Percentiles rank a stretch among this genome's conserved stretches.
phyloP scores from a whole-genome alignment of 2,113 vertebrate genomes.

The Plecturocebus donacophilus region DNA sequence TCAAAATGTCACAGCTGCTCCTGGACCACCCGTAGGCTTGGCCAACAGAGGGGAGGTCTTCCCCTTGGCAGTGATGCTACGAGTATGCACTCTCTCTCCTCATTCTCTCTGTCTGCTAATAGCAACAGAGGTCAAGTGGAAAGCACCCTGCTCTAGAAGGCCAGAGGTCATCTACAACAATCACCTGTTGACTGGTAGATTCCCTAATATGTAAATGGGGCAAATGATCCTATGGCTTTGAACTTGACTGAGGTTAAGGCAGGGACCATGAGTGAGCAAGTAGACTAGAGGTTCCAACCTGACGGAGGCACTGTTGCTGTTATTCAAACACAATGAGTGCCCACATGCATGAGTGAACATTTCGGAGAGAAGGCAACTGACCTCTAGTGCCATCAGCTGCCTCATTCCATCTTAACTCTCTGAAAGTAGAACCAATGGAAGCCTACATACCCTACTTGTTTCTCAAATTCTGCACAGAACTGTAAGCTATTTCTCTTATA shows the following conservation, averaged over 20 bases:
- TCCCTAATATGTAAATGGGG: not conserved
- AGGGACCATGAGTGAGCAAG: not conserved
- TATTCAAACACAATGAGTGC: not conserved
- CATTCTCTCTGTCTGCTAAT: not conserved
- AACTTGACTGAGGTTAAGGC: not conserved
- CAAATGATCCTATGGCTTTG: not conserved
- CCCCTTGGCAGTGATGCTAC: not conserved
- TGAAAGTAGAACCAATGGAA: constrained; percentile 16
- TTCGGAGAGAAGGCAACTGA: not conserved
- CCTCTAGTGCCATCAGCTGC: not conserved
- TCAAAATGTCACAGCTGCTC: not conserved
- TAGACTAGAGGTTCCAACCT: not conserved
- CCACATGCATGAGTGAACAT: not conserved
- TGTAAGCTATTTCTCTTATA: not conserved
- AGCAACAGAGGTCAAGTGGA: not conserved
- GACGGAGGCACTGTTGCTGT: not conserved
- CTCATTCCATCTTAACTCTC: not conserved
- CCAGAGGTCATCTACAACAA: not conserved
- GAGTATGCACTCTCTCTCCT: not conserved
- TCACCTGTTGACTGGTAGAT: not conserved
- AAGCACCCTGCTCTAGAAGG: not conserved
- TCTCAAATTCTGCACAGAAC: not conserved
- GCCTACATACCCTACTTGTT: not conserved
- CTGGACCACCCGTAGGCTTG: not conserved
- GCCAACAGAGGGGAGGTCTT: not conserved